A percentile compares a stretch with the other conserved stretches of the same genome.
Evolutionary conservation across 2,113 vertebrate species (phyloP).

Genomic region (Hystrix cristata): DNA sequence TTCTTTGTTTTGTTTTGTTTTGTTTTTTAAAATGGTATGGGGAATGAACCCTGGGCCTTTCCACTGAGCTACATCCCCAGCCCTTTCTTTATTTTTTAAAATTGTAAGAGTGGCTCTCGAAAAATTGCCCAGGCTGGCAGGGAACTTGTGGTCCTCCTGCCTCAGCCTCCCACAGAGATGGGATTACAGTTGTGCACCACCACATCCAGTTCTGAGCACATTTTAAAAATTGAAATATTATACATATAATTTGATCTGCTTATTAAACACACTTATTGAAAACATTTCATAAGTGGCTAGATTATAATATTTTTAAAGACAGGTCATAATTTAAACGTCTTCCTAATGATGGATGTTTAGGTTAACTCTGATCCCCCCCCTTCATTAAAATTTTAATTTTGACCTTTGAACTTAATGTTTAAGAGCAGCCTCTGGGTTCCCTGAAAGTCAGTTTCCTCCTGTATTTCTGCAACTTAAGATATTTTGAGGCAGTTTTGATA

Average conservation of each 20-base stretch:
- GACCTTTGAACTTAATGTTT: conserved; percentile 31
- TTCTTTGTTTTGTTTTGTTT: neutral
- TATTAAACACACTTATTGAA: conserved; percentile 2
- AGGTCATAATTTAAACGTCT: conserved; percentile 35
- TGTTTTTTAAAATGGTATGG: neutral
- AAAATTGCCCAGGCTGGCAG: neutral
- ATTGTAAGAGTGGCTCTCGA: neutral
- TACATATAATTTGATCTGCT: conserved; percentile 6
- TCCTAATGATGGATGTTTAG: conserved; percentile 15
- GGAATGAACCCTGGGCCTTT: neutral
- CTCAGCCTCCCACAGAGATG: neutral
- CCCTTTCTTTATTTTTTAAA: neutral
- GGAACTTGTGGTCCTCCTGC: neutral
- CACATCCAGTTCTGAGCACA: neutral
- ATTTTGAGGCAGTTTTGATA: neutral
- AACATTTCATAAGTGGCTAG: neutral
- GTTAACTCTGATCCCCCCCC: neutral
- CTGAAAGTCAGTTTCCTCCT: neutral
- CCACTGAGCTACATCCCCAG: neutral
- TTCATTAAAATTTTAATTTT: conserved; percentile 36
- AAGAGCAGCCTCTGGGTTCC: neutral
- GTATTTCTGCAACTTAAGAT: conserved; percentile 38
- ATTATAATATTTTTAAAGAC: conserved; percentile 43
- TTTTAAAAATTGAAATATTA: conserved; percentile 55
- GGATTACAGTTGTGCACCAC: neutral